Conservation (phyloP, 2,797 vertebrate genomes). For the Onychomys arenicola region DNA sequence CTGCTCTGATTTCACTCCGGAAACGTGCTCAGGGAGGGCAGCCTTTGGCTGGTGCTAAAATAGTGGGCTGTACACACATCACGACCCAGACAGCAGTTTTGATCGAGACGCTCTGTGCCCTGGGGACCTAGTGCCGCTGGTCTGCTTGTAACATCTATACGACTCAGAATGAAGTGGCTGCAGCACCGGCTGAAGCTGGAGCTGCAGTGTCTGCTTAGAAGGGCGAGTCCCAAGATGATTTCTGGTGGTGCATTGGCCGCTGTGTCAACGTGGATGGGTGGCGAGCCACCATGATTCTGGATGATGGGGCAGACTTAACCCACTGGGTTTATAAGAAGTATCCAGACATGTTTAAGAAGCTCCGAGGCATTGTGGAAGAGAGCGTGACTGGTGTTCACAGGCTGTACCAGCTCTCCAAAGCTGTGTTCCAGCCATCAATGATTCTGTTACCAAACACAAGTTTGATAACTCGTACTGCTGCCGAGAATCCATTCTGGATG, state of each 20-base stretch:
- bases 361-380: constrained; percentile 98
- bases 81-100: constrained; percentile 98
- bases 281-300: constrained; percentile 99
- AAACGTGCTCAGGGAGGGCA: constrained; percentile 99
- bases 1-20: constrained; percentile 97
- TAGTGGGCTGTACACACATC: constrained; percentile 99
- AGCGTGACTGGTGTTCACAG: constrained; percentile 99
- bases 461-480: constrained; percentile 99
- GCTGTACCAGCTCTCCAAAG: constrained; percentile 99
- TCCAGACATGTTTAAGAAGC: constrained; percentile 97
- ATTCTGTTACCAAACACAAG: constrained; percentile 99
- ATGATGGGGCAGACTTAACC: constrained; percentile 98
- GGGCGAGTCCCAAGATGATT: constrained; percentile 98
- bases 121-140: constrained; percentile 99
- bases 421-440: constrained; percentile 99
- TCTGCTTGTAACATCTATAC: constrained; percentile 99
- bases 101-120: constrained; percentile 97
- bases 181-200: constrained; percentile 95
- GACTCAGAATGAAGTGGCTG: constrained; percentile 98
- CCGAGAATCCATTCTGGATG: constrained; percentile 98
- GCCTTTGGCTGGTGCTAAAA: constrained; percentile 97
- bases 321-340: constrained; percentile 99
- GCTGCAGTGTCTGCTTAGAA: constrained; percentile 99
- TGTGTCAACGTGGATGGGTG: constrained; percentile 96
- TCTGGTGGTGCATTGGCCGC: constrained; percentile 99